Evolutionary conservation across 1,140 invertebrate species (phyloP).

Genomic region (Heliconius congener): DNA sequence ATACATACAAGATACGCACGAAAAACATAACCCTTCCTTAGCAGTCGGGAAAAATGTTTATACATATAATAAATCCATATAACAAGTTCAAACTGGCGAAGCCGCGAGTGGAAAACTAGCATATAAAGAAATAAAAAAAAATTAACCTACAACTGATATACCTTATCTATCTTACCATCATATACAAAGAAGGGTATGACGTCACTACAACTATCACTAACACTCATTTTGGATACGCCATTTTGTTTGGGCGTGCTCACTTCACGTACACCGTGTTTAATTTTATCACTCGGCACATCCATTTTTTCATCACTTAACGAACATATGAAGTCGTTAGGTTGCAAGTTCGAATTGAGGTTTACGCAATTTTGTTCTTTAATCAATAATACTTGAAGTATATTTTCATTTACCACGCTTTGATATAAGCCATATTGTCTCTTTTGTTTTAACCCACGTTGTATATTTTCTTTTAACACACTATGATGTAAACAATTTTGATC

Average conservation of each 20-base stretch:
- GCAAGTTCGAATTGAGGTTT: not conserved
- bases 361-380: not conserved
- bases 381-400: not conserved
- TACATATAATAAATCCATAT: too few species aligned
- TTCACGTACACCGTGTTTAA: constrained; percentile 8
- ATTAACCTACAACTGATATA: not conserved
- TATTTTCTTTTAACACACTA: not conserved
- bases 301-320: not conserved
- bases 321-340: not conserved
- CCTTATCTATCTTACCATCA: constrained; percentile 36
- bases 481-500: not conserved
- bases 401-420: not conserved
- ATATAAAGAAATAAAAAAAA: not conserved
- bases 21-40: too few species aligned
- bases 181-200: constrained; percentile 36
- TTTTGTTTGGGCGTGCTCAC: not conserved
- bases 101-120: not conserved
- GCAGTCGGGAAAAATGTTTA: too few species aligned
- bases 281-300: not conserved
- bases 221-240: not conserved
- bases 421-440: not conserved
- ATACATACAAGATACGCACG: too few species aligned
- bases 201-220: not conserved
- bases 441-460: not conserved
- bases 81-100: too few species aligned